These are phyloP conservation scores for Botia almorhae DNA, from an alignment of 2,797 vertebrate genomes.

Conservation along the genomic window DNA sequence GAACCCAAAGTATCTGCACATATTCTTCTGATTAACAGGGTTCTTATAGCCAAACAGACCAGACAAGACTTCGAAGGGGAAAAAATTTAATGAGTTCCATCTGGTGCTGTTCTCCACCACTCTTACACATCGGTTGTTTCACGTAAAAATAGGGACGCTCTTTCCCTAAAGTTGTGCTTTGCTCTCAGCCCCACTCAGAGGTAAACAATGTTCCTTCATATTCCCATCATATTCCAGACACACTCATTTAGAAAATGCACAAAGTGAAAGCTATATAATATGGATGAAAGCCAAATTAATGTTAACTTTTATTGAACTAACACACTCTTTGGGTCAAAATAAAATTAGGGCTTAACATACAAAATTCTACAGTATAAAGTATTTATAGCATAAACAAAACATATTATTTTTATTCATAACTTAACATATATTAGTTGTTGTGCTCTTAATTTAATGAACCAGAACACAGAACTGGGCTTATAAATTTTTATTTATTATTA, in stretches of 20 bases:
- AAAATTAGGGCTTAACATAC: background rate
- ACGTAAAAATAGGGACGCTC: constrained; percentile 27
- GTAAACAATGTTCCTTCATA: constrained; percentile 40
- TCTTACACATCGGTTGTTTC: constrained; percentile 27
- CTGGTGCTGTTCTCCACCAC: constrained; percentile 56
- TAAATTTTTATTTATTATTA: background rate
- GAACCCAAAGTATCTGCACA: constrained; percentile 10
- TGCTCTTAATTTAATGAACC: background rate
- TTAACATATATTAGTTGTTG: background rate
- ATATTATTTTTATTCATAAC: background rate
- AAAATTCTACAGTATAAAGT: background rate
- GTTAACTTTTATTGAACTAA: background rate
- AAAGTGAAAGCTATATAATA: background rate
- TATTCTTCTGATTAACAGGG: constrained; percentile 44
- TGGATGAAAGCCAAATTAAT: background rate
- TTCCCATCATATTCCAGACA: constrained; percentile 22
- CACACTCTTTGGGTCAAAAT: background rate
- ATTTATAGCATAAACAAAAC: background rate
- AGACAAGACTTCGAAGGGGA: constrained; percentile 43
- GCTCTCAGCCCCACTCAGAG: constrained; percentile 24
- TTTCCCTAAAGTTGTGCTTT: constrained; percentile 18
- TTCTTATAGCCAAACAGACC: constrained; percentile 46
- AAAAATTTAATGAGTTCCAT: constrained; percentile 62
- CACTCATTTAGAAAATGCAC: background rate
- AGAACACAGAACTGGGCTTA: background rate